Conservation (phyloP, 1,140 invertebrate genomes). For the Neodiprion virginianus region DNA sequence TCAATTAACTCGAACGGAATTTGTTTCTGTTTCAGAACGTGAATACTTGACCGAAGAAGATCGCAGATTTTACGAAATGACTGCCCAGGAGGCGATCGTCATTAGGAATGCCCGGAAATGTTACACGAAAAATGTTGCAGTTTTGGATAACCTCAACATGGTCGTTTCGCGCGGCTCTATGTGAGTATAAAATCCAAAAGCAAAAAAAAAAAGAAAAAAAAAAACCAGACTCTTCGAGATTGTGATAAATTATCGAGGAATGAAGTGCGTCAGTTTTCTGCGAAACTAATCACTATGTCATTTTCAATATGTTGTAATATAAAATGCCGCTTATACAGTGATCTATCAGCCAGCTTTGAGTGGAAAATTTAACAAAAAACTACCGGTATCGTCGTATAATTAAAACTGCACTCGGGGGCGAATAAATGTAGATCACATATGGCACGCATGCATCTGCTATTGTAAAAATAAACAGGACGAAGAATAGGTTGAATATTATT, state of each 20-base stretch:
- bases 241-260: conserved; percentile 2
- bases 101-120: conserved; percentile 65
- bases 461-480: too few relatives aligned
- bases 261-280: not conserved
- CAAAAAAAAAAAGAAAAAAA: not conserved
- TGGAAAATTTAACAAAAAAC: too few relatives aligned
- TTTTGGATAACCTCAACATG: conserved; percentile 69
- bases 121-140: conserved; percentile 62
- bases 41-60: conserved; percentile 16
- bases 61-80: conserved; percentile 24
- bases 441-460: too few relatives aligned
- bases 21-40: conserved; percentile 23
- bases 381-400: too few relatives aligned
- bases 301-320: not conserved
- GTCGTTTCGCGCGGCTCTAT: conserved; percentile 70
- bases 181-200: conserved; percentile 57
- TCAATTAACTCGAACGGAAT: too few relatives aligned
- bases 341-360: too few relatives aligned
- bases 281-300: not conserved
- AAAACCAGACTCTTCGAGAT: not conserved
- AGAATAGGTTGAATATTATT: too few relatives aligned
- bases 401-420: too few relatives aligned
- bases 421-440: too few relatives aligned
- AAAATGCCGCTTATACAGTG: not conserved
- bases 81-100: conserved; percentile 59